phyloP scores from a whole-genome alignment of 2,888 invertebrate genomes.

The Euclidia mi region DNA sequence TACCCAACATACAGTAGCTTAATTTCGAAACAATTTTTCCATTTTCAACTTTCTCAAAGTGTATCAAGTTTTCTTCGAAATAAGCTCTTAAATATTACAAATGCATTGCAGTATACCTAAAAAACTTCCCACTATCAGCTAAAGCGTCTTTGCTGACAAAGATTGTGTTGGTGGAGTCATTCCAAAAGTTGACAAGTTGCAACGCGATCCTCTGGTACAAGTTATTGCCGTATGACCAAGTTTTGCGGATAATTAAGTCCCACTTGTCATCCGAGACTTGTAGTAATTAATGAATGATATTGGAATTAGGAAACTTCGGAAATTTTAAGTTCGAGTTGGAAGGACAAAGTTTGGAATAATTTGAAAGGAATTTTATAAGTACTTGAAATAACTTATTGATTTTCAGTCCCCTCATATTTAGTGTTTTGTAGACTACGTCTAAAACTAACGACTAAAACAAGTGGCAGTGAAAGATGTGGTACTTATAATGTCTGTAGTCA shows the following conservation, averaged over 20 bases:
- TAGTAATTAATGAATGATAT: slow-evolving; percentile 32
- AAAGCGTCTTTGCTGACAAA: slow-evolving; percentile 36
- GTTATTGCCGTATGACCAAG: slow-evolving; percentile 34
- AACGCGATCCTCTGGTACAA: slow-evolving; percentile 31
- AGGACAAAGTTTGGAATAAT: too few relatives aligned
- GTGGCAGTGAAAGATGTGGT: too few relatives aligned
- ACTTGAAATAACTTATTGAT: too few relatives aligned
- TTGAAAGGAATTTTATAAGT: too few relatives aligned
- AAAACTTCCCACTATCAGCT: slow-evolving; percentile 11
- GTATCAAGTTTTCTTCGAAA: neutral
- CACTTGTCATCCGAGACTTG: slow-evolving; percentile 30
- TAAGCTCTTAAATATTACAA: slow-evolving; percentile 12
- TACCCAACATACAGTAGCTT: too few relatives aligned
- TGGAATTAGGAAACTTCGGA: too few relatives aligned
- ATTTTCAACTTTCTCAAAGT: neutral
- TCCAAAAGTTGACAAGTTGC: slow-evolving; percentile 36
- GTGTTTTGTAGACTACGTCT: too few relatives aligned
- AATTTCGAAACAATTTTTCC: neutral
- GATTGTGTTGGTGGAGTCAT: slow-evolving; percentile 19
- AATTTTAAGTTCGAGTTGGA: too few relatives aligned
- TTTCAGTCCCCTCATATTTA: too few relatives aligned
- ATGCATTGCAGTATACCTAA: slow-evolving; percentile 13
- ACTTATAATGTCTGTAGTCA: too few relatives aligned
- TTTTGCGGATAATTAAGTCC: slow-evolving; percentile 53
- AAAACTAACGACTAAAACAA: too few relatives aligned